Percentiles rank a stretch among this genome's conserved stretches.
Conservation (phyloP, 2,888 invertebrate genomes). For the Acronicta aceris region DNA sequence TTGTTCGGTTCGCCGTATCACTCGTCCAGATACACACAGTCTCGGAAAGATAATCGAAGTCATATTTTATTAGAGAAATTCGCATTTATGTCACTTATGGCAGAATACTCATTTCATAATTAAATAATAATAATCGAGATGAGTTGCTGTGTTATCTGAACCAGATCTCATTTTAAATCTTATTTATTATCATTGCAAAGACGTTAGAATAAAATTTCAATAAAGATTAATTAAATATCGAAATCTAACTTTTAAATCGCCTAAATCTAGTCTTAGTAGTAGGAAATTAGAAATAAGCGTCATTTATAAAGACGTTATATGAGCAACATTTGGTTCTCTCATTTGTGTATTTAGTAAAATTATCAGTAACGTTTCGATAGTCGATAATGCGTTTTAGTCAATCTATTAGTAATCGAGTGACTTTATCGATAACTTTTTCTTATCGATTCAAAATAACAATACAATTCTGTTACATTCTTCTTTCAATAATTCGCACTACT, state of each 20-base stretch:
- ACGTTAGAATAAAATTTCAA: slow-evolving; percentile 39
- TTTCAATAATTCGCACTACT: not conserved
- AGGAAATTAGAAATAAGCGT: slow-evolving; percentile 49
- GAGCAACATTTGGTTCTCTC: slow-evolving; percentile 66
- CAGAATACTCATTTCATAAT: no score
- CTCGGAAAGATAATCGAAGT: not conserved
- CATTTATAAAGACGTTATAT: slow-evolving; percentile 51
- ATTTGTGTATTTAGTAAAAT: slow-evolving; percentile 36
- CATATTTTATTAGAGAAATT: not conserved
- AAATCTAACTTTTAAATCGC: slow-evolving; percentile 44
- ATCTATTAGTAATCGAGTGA: slow-evolving; percentile 47
- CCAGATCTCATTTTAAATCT: slow-evolving; percentile 44
- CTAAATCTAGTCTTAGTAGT: slow-evolving; percentile 51
- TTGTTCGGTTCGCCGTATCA: slow-evolving; percentile 47
- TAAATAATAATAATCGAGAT: no score
- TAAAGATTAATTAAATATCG: slow-evolving; percentile 48
- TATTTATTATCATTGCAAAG: slow-evolving; percentile 56
- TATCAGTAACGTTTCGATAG: slow-evolving; percentile 47
- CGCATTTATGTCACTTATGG: no score
- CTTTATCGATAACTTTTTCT: slow-evolving; percentile 33
- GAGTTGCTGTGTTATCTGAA: slow-evolving; percentile 45
- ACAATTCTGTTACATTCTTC: slow-evolving; percentile 26
- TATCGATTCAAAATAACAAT: slow-evolving; percentile 14
- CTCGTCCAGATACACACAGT: slow-evolving; percentile 50
- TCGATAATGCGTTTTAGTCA: slow-evolving; percentile 43